Conservation (phyloP, 2,113 vertebrate species). For the Phodopus roborovskii region DNA sequence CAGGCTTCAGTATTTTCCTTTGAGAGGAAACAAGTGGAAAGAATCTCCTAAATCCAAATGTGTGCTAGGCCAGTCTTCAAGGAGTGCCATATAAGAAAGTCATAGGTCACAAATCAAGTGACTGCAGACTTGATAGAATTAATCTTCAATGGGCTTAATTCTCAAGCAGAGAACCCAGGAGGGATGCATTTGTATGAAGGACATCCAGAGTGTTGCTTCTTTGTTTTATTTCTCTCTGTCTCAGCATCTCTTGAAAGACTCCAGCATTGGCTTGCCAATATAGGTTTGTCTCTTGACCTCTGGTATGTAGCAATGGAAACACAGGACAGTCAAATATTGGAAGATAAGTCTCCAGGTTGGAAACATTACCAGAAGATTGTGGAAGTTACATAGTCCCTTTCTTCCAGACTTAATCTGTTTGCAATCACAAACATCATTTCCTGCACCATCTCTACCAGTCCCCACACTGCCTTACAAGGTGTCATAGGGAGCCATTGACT, state of each 20-base stretch:
- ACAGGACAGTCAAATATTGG: not conserved
- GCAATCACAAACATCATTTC: not conserved
- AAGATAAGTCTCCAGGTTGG: not conserved
- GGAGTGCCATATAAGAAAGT: not conserved
- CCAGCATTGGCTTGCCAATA: not conserved
- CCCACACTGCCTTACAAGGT: not conserved
- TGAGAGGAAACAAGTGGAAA: not conserved
- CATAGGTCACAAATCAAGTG: not conserved
- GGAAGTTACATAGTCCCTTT: accelerated
- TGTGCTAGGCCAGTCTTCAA: not conserved
- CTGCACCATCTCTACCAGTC: not conserved
- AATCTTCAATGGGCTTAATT: not conserved
- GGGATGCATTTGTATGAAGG: not conserved
- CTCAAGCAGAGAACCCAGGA: too few relatives aligned
- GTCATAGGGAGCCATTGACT: not conserved
- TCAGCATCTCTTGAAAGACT: not conserved
- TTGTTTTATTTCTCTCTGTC: not conserved
- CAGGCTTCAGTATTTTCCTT: not conserved
- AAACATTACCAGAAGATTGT: not conserved
- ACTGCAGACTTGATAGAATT: not conserved
- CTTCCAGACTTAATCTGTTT: not conserved
- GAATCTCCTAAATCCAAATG: not conserved
- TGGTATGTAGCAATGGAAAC: not conserved
- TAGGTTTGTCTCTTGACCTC: not conserved
- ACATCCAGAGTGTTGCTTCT: not conserved